Percentiles rank a stretch among this genome's conserved stretches.
Evolutionary conservation across 1,140 invertebrate genomes (phyloP).

Genomic region (Ditylenchus dipsaci): DNA sequence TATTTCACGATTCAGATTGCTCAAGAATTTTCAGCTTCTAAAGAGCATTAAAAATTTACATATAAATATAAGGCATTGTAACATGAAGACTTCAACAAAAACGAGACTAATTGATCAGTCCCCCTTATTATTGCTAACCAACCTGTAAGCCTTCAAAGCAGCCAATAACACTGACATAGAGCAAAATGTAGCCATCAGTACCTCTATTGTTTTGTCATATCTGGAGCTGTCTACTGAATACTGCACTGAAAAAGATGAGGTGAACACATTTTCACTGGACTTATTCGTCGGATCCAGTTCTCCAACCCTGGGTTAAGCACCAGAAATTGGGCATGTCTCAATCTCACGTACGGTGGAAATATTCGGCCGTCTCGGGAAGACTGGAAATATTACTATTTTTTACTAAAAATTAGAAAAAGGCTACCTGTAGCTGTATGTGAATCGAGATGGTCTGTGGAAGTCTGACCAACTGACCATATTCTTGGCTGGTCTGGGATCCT

Average conservation of each 20-base stretch:
- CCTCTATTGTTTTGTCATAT: slow-evolving; percentile 55
- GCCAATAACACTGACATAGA: slow-evolving; percentile 49
- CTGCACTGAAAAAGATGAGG: slow-evolving; percentile 22
- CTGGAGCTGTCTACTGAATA: slow-evolving; percentile 42
- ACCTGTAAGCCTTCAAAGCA: slow-evolving; percentile 51
- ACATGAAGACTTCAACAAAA: no score
- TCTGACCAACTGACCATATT: slow-evolving; percentile 31
- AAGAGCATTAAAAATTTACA: no score
- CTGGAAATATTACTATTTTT: slow-evolving; percentile 29
- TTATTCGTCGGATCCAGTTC: background rate
- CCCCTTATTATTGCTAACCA: background rate
- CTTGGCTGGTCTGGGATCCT: background rate
- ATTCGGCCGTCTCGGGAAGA: slow-evolving; percentile 58
- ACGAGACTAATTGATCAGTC: no score
- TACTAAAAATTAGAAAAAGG: background rate
- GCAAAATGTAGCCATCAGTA: slow-evolving; percentile 56
- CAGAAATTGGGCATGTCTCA: slow-evolving; percentile 53
- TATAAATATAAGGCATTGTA: no score
- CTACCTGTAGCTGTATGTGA: slow-evolving; percentile 50
- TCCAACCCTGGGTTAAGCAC: background rate
- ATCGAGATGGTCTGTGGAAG: slow-evolving; percentile 54
- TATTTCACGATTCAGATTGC: no score
- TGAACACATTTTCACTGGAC: background rate
- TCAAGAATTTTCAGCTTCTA: no score
- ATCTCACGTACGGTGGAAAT: slow-evolving; percentile 59